Evolutionary conservation across 2,797 vertebrate genomes (phyloP).

Genomic region (Leptatherina wallacei): DNA sequence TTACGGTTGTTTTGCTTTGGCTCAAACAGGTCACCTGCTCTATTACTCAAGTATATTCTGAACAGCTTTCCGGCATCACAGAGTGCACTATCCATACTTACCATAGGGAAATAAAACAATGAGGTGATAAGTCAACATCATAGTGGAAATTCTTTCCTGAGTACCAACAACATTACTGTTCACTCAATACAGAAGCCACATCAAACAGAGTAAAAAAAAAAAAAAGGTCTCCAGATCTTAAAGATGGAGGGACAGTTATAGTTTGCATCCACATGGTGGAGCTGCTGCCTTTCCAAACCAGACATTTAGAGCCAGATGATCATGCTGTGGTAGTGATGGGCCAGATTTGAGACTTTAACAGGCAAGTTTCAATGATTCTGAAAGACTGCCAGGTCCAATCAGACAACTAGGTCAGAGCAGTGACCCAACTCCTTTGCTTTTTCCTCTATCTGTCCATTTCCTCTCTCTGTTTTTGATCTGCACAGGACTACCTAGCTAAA

Average conservation of each 20-base stretch:
- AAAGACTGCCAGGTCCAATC: constrained; percentile 84
- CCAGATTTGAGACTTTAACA: constrained; percentile 68
- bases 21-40: constrained; percentile 34
- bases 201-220: constrained; percentile 8
- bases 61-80: constrained; percentile 39
- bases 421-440: constrained; percentile 46
- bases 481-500: constrained; percentile 3
- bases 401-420: constrained; percentile 67
- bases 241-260: constrained; percentile 48
- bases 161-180: constrained; percentile 31
- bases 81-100: constrained; percentile 66
- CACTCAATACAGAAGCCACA: constrained; percentile 31
- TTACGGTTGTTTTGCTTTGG: constrained; percentile 53
- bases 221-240: background rate
- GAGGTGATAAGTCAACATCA: constrained; percentile 55
- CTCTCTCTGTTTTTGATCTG: constrained; percentile 17
- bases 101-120: constrained; percentile 60
- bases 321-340: constrained; percentile 67
- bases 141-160: constrained; percentile 61
- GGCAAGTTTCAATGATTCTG: constrained; percentile 57
- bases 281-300: constrained; percentile 63
- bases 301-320: constrained; percentile 43
- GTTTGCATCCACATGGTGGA: constrained; percentile 59
- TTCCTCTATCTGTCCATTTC: constrained; percentile 29
- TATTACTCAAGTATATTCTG: constrained; percentile 37